Evolutionary conservation across 1,140 invertebrate species (phyloP).

Genomic region (Dermatophagoides farinae): DNA sequence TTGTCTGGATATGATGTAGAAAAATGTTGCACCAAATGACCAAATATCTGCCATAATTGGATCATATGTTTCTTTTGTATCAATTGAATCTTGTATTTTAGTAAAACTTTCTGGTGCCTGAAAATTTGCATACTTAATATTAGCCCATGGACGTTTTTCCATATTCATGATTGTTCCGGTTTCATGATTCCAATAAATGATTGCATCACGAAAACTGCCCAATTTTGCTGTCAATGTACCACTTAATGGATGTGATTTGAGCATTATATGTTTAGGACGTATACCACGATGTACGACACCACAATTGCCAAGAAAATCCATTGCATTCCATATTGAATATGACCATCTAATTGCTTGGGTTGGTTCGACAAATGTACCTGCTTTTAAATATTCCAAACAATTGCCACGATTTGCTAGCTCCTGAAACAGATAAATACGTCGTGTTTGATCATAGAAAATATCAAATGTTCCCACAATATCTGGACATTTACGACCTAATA

Average conservation of each 20-base stretch:
- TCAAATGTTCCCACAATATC: slow-evolving; percentile 1
- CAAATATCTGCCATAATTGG: slow-evolving; percentile 1
- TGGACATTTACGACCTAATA: neutral
- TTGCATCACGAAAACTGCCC: neutral
- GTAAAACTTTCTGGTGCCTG: slow-evolving; percentile 5
- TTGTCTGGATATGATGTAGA: neutral
- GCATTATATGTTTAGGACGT: slow-evolving; percentile 5
- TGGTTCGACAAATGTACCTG: neutral
- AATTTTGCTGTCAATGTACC: neutral
- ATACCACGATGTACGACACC: neutral
- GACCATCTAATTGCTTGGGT: neutral
- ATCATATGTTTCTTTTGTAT: neutral
- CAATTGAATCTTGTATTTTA: too few relatives aligned
- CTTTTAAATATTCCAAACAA: neutral
- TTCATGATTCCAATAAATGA: neutral
- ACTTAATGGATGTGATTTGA: neutral
- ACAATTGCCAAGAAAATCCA: neutral
- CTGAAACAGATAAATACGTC: neutral
- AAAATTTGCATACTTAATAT: neutral
- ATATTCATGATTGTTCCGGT: neutral
- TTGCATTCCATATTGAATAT: neutral
- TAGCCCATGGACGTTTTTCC: neutral
- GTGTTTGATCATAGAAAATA: neutral
- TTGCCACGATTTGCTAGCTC: slow-evolving; percentile 5
- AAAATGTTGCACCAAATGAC: slow-evolving; percentile 9